Evolutionary conservation across 1,140 invertebrate genomes (phyloP), one percentile per base, ranked within the genome.

Genomic region (Papilio helenus): DNA sequence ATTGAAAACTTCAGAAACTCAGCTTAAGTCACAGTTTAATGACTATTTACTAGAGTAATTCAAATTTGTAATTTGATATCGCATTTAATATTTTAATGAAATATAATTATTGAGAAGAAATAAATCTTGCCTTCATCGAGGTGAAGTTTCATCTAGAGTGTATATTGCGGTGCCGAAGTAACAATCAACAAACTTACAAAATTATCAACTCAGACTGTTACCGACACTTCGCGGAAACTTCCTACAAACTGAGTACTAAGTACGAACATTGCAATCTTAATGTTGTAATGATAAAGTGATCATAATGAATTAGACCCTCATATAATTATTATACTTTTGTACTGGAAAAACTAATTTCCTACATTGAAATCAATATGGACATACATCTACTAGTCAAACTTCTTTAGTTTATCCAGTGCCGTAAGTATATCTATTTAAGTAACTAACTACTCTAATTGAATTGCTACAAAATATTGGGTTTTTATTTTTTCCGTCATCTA

Each of bases 181-280:
- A 65, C 58, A 65, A 65, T 65, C 58, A 65, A 65, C 58, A 65
- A 65, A 65, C 58, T 65, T 65, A 65, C 58, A 29, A 29, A 65
- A 65, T 65, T 12, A 65, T 29, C 58, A 65, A 65, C 58, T 65
- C 58, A 10, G 58, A 65, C 23, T 61, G 58, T 61, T 61, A 61
- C 23, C 58, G 23, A 29, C 58, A 61, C 58, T 61, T 61, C 8
- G 55, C 55, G 16, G 14, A 55, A 58, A 58, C 55, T 58, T 58
- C 7, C 55, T 58, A 58, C 55, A 23, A 58, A 58, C 55, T 58
- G 8, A 58, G 55, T 58, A 58, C 55, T 58, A 58, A 58, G 55
- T 58, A 58, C n/a, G n/a, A 23, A 58, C 20, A 58, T 58, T 23
- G 10, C 55, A 58, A 58, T 58, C 55, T 58, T 58, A 23, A 58